Conservation (phyloP, 2,113 vertebrate species). For the Sigmodon hispidus region DNA sequence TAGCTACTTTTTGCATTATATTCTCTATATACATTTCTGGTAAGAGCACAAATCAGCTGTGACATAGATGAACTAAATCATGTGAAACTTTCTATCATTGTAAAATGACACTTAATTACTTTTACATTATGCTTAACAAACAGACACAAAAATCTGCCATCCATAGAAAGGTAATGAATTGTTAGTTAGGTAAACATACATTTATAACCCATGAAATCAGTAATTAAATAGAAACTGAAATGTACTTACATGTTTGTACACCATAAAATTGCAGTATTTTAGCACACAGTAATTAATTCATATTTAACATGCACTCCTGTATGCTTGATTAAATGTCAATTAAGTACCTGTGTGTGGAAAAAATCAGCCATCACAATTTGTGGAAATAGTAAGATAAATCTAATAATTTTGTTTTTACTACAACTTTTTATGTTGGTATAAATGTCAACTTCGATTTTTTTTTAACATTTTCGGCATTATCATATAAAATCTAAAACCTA, state of each 20-base stretch:
- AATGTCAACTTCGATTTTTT: background rate
- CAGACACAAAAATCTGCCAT: background rate
- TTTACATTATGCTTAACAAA: constrained; percentile 4
- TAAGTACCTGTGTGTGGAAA: constrained; percentile 81
- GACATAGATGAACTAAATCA: constrained; percentile 3
- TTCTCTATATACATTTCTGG: constrained; percentile 2
- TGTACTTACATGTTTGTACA: constrained; percentile 80
- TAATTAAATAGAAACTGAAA: constrained; percentile 80
- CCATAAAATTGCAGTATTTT: constrained; percentile 77
- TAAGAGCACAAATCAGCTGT: constrained; percentile 33
- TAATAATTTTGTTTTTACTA: constrained; percentile 14
- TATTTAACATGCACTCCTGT: constrained; percentile 81
- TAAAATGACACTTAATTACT: constrained; percentile 48
- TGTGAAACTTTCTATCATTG: constrained; percentile 21
- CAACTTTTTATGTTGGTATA: background rate
- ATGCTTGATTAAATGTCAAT: constrained; percentile 80
- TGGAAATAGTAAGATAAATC: constrained; percentile 68
- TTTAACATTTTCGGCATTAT: background rate
- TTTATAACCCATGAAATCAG: constrained; percentile 76
- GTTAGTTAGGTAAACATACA: constrained; percentile 70
- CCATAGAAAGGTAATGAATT: constrained; percentile 64
- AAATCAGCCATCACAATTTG: constrained; percentile 80
- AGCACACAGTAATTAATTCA: constrained; percentile 81
- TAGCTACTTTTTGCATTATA: constrained; percentile 10
- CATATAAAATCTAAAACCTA: background rate